Evolutionary conservation across 37 sponge, comb jelly and placozoan genomes (phyloP), one percentile per base, ranked within the genome.

Genomic region (Mnemiopsis leidyi): DNA sequence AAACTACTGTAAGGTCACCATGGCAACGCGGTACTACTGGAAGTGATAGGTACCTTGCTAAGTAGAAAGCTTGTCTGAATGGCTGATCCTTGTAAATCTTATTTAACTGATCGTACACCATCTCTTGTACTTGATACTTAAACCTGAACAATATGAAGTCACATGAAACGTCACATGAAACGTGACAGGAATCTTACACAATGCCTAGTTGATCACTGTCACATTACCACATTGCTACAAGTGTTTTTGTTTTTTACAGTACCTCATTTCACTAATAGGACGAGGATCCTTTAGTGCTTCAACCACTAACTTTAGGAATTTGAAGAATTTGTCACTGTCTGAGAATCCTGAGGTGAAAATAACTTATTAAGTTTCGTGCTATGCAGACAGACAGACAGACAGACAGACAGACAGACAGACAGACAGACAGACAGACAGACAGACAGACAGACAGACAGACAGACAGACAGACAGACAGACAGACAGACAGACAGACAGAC

Each of bases 291-390:
- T 85, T 0, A 85, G 25, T 16, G 90, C 90, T 21, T 0, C 23
- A 5, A 85, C 90, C 13, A 85, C 90, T 16, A 85, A 23, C 25
- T 40, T 37, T n/a, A 85, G 90, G 61, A 85, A 85, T 26, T 85
- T 85, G 48, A 38, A 85, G 30, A 85, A 85, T 26, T n/a, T 85
- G 28, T 85, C 90, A 16, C 1, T 40, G 23, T 85, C 90, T 5
- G 90, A 85, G 61, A 85, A 85, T 38, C 90, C 90, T 85, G 90
- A 7, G 61, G n/a, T n/a, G n/a, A n/a, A n/a, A n/a, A n/a, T n/a
- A n/a, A n/a, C n/a, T n/a, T n/a, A n/a, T n/a, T n/a, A n/a, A n/a
- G n/a, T n/a, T n/a, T n/a, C n/a, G n/a, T n/a, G n/a, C n/a, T n/a
- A n/a, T n/a, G n/a, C 61, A 48, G 61, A 48, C 61, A 48, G 9